A percentile compares a stretch with the other conserved stretches of the same genome.
Conservation (phyloP, 1,140 invertebrate genomes). For the Spodoptera frugiperda region DNA sequence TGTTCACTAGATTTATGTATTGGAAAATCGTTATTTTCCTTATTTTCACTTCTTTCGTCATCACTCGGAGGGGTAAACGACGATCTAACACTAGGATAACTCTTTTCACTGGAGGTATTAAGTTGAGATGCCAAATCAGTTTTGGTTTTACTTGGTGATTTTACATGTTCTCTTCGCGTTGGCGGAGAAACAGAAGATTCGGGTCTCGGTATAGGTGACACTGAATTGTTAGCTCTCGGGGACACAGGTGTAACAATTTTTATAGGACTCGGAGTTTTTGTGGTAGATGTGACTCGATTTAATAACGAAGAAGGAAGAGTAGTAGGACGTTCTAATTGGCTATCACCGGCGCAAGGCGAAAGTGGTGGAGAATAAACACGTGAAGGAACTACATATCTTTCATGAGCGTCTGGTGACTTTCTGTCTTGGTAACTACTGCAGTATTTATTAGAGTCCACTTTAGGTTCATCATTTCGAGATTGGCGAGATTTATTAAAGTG, state of each 20-base stretch:
- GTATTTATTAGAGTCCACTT: constrained; percentile 70
- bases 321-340: constrained; percentile 75
- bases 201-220: constrained; percentile 58
- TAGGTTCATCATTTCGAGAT: constrained; percentile 86
- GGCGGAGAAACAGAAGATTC: constrained; percentile 60
- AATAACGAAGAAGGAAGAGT: constrained; percentile 75
- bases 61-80: constrained; percentile 63
- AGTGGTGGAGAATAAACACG: constrained; percentile 81
- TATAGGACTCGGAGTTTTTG: constrained; percentile 81
- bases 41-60: constrained; percentile 51
- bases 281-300: constrained; percentile 70
- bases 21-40: constrained; percentile 52
- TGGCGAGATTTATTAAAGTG: constrained; percentile 93
- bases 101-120: constrained; percentile 57
- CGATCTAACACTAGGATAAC: constrained; percentile 57
- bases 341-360: constrained; percentile 76
- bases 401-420: constrained; percentile 72
- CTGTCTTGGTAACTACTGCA: constrained; percentile 68
- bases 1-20: constrained; percentile 50
- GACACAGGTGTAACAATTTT: constrained; percentile 73
- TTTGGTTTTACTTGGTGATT: constrained; percentile 60
- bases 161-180: constrained; percentile 64
- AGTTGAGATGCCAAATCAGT: constrained; percentile 49
- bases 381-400: constrained; percentile 77
- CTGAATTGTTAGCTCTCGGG: constrained; percentile 73